Evolutionary conservation across 2,797 vertebrate species (phyloP).

Genomic region (Anguilla megastoma): DNA sequence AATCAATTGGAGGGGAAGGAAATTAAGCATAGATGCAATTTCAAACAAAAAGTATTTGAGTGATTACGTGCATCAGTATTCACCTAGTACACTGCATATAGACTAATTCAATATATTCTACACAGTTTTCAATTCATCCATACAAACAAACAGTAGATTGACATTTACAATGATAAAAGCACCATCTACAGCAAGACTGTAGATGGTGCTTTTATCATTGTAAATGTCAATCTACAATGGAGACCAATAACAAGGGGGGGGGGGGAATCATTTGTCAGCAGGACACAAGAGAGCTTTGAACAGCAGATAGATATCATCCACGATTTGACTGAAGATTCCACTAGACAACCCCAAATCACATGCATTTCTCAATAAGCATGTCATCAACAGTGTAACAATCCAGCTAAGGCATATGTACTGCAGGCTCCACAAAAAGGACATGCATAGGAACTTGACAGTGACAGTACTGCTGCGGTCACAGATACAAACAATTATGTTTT

Average conservation of each 20-base stretch:
- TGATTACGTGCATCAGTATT: neutral
- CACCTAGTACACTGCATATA: neutral
- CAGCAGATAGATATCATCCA: neutral
- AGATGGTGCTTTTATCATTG: neutral
- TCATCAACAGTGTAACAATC: neutral
- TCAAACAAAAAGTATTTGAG: slow-evolving; percentile 1
- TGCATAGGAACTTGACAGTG: neutral
- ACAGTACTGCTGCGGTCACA: neutral
- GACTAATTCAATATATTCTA: neutral
- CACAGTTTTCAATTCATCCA: neutral
- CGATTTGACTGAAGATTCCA: neutral
- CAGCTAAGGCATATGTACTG: too few species aligned
- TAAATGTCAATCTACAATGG: neutral
- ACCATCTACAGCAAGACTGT: too few species aligned
- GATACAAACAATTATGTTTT: neutral
- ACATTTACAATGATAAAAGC: neutral
- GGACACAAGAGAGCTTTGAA: neutral
- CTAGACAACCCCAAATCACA: neutral
- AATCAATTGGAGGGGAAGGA: neutral
- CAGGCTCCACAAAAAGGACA: neutral
- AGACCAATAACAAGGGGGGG: neutral
- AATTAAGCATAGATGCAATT: neutral
- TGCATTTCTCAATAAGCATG: neutral
- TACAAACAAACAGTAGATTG: neutral
- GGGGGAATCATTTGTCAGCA: neutral